Base-by-base conservation (phyloP, 2,113 vertebrate genomes). In the Stomatorhinus ivindoensis region DNA sequence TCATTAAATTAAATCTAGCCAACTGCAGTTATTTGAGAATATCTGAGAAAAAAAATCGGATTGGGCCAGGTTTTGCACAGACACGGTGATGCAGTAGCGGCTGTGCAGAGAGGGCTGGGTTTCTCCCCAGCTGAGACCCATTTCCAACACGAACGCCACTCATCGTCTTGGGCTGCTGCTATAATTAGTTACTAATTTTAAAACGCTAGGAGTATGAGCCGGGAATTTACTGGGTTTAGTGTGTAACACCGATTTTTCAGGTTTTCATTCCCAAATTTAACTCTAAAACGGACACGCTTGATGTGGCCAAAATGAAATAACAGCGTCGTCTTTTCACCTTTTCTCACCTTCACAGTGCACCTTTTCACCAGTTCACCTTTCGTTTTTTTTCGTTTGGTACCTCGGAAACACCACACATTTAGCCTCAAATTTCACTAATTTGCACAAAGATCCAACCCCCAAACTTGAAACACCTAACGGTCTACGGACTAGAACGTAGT, bases 171-270 rank as follows among this genome's bases (percentile, higher is more conserved):
- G 92, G 86, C 89, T 88, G 91, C 83, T 91, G 90, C 89, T 89
- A 89, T 95, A 94, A 94, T 95, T 96, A 93, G 95, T 95, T 94
- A 94, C 93, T 94, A 95, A 95, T 96, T 96, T 96, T 94, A 93
- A 93, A 92, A 92, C 90, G 58, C 91, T 87, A 93, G 91, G 91
- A 87, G 86, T 89, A 90, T 88, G 89, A 80, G 86, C 89, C 89
- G 90, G 10, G 83, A 88, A 48, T 92, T 93, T 90, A 83, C 47
- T 84, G 55, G 11, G 5, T 83, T 88, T 89, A 48, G 13, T 31
- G 15, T 53, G 2, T 42, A 42, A 39, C 35, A 42, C 31, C 73
- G 73, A 80, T 35, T 80, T 80, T 80, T 80, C 73, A 17, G 73
- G 17, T 83, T 89, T 82, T 87, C 80, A 39, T 58, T 86, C 61